These are phyloP conservation scores for Ailuropoda melanoleuca DNA, from an alignment of 2,113 vertebrate genomes.

Conservation along the genomic window DNA sequence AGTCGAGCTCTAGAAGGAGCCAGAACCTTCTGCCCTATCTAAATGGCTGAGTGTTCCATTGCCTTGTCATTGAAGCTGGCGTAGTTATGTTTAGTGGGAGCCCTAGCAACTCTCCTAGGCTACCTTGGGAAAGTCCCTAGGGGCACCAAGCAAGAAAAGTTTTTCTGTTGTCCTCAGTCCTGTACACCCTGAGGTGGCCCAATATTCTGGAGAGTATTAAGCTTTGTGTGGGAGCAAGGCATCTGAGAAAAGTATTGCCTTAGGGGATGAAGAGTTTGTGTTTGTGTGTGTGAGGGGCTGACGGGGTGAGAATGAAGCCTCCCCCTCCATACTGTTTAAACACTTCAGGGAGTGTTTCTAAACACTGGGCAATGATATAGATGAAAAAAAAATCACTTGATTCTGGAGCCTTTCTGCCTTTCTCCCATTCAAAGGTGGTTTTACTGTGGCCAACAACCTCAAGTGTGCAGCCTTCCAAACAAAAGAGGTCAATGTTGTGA, in stretches of 20 bases:
- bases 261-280: neutral
- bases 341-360: constrained; percentile 4
- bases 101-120: neutral
- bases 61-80: neutral
- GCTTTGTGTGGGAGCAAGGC: neutral
- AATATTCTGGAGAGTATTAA: neutral
- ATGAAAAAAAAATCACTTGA: neutral
- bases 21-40: neutral
- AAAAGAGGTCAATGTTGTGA: neutral
- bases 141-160: neutral
- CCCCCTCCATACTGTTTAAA: neutral
- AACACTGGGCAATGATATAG: neutral
- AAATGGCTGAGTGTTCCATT: neutral
- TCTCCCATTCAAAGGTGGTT: constrained; percentile 41
- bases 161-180: neutral
- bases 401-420: neutral
- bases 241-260: neutral
- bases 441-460: neutral
- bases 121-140: neutral
- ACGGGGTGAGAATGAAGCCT: neutral
- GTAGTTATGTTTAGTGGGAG: neutral
- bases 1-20: constrained; percentile 9
- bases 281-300: neutral
- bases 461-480: neutral
- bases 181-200: neutral